Base-by-base conservation (phyloP, 2,113 vertebrate species). In the Coryphaenoides rupestris region DNA sequence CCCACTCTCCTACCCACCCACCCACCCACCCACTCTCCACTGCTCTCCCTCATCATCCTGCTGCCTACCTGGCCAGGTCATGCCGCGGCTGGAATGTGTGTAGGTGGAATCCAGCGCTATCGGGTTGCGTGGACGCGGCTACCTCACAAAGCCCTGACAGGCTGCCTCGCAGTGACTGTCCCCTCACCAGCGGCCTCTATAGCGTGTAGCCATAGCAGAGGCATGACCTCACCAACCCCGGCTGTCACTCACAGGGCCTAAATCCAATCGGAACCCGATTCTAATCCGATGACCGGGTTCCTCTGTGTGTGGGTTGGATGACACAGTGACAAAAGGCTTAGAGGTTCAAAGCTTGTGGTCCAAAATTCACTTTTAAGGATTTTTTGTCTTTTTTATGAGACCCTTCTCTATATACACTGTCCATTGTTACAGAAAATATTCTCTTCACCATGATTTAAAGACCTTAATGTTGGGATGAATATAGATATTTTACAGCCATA, bases 51-150 rank as follows among this genome's bases (percentile, higher is more conserved):
- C 60, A 57, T 79, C 54, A 61, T 63, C 68, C 73, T 49, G 47
- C 64, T 71, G 66, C 69, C 66, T 65, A 21, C 61, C 7, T 77
- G 77, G 66, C 70, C 64, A 67, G 75, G 77, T 82, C 73, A 49
- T 64, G 28, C 65, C 64, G 79, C 60, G 63, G 76, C 69, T 83
- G 85, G 82, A 87, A 85, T 87, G 83, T 86, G 84, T 80, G 83
- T 87, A 76, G 80, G 75, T 82, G 79, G 66, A 72, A 84, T 88
- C 83, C 72, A 80, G 17, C 68, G 79, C 87, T 79, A 86, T 91
- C 88, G 47, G 71, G 79, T 92, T 91, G 82, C 89, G 57, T 60
- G 57, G 66, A 33, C 54, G 55, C 47, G 80, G 74, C 79, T 63
- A 77, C 81, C 73, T 79, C 80, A 67, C 61, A 46, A 3, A 21